These are phyloP conservation scores for Sarcophilus harrisii DNA, from an alignment of 2,797 vertebrate species.

Conservation along the genomic window DNA sequence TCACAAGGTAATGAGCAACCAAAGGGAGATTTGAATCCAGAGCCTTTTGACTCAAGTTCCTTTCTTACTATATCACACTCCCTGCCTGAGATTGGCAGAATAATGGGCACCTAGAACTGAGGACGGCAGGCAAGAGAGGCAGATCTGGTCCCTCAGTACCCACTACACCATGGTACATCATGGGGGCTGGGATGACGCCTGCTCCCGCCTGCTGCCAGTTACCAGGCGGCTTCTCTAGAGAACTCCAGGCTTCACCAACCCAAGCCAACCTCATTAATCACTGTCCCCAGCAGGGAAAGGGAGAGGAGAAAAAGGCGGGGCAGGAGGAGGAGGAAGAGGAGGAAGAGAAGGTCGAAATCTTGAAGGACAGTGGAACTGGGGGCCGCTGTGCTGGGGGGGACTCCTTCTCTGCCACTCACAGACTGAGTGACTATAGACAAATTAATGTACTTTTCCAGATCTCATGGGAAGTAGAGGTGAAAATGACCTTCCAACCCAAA, in stretches of 20 bases:
- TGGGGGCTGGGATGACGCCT: not conserved
- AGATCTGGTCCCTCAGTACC: not conserved
- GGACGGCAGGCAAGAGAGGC: not conserved
- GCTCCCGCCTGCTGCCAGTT: conserved; percentile 51
- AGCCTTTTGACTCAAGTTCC: not conserved
- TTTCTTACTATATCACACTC: not conserved
- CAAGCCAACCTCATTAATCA: conserved; percentile 38
- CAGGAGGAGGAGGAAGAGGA: not conserved
- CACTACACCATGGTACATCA: not conserved
- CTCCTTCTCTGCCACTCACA: not conserved
- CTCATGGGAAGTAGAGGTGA: not conserved
- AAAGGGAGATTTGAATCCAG: not conserved
- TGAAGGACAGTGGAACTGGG: not conserved
- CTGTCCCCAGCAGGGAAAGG: not conserved
- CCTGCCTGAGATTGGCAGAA: not conserved
- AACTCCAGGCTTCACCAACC: not conserved
- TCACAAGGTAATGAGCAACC: not conserved
- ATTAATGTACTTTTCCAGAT: not conserved
- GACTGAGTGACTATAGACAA: not conserved
- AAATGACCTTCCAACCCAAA: not conserved
- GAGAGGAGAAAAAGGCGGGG: not conserved
- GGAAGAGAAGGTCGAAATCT: not conserved
- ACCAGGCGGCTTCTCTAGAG: not conserved
- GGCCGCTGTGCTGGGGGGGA: not conserved
- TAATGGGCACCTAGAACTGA: not conserved